A percentile compares a stretch with the other conserved stretches of the same genome.
Conservation (phyloP, 1,140 invertebrate genomes). For the Achatina immaculata region DNA sequence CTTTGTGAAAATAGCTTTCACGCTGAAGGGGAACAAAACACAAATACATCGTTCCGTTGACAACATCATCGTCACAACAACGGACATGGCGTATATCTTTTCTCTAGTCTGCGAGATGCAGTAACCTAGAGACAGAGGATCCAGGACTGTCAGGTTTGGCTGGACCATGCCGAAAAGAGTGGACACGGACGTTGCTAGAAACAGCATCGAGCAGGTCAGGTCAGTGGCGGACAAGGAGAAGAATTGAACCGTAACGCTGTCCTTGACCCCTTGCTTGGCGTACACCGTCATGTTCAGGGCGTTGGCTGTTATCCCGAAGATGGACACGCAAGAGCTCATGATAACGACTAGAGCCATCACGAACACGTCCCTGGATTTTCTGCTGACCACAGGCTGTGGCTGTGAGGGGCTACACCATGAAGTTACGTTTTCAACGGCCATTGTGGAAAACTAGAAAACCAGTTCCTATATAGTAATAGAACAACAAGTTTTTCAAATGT, state of each 20-base stretch:
- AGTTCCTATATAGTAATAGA: too few relatives aligned
- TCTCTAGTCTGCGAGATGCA: neutral
- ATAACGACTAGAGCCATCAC: too few relatives aligned
- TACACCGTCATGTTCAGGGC: too few relatives aligned
- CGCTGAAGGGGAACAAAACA: neutral
- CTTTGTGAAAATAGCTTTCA: neutral
- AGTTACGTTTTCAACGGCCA: too few relatives aligned
- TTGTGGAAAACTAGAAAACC: too few relatives aligned
- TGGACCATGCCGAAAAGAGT: neutral
- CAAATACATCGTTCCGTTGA: neutral
- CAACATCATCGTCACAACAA: neutral
- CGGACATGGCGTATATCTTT: neutral
- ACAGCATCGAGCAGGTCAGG: neutral
- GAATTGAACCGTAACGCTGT: constrained; percentile 5
- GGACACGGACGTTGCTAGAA: neutral
- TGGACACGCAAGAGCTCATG: too few relatives aligned
- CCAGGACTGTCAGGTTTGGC: neutral
- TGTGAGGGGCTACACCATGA: too few relatives aligned
- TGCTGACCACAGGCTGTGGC: too few relatives aligned
- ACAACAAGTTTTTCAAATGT: too few relatives aligned
- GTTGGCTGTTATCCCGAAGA: too few relatives aligned
- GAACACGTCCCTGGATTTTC: too few relatives aligned
- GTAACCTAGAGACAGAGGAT: neutral
- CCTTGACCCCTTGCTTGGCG: neutral
- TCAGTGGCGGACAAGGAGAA: neutral